Base-by-base conservation (phyloP, 1,140 invertebrate genomes). In the Diploscapter pachys region DNA sequence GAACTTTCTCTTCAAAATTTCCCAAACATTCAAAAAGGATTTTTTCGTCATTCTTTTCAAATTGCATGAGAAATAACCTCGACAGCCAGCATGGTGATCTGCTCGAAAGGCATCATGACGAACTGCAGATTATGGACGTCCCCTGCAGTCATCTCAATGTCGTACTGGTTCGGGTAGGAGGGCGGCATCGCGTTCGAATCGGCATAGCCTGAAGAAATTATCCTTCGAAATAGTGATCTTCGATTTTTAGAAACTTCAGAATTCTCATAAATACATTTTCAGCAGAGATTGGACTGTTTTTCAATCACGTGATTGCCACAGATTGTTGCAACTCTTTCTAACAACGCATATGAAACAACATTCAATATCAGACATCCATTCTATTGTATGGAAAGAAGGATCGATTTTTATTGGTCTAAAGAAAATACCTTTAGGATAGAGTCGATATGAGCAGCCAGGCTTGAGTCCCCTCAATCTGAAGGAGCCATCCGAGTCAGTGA, bases 381-480 rank as follows among this genome's bases (percentile, higher is more conserved):
- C 31, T 31, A 31, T 31, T 31, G n/a, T 31, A 31, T 31, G 31
- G 31, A 31, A 31, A 31, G n/a, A 31, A 31, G 1, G 31, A 31
- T 31, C 31, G 1, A 31, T 31, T 31, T 31, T 31, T n/a, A n/a
- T n/a, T 31, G 31, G 31, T 31, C 31, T 31, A 31, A 31, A 55
- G n/a, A 49, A 49, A 49, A 73, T 73, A 73, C 71, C 52, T 63
- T 69, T 78, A 4, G 65, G 54, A 50, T 65, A 62, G 9, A 68
- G 57, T 6, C 61, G 86, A 85, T 94, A 95, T 2, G 88, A 86
- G 86, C 93, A 94, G 72, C 90, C 89, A 0, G 93, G 92, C 68
- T 91, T 89, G 0, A 97, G 88, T 2, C 94, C 95, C 52, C 94
- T 88, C 13, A 97, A 93, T 74, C 94, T 89, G 87, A 92, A 94